Base-by-base conservation (phyloP, 2,797 vertebrate species). In the Alfaro cultratus region DNA sequence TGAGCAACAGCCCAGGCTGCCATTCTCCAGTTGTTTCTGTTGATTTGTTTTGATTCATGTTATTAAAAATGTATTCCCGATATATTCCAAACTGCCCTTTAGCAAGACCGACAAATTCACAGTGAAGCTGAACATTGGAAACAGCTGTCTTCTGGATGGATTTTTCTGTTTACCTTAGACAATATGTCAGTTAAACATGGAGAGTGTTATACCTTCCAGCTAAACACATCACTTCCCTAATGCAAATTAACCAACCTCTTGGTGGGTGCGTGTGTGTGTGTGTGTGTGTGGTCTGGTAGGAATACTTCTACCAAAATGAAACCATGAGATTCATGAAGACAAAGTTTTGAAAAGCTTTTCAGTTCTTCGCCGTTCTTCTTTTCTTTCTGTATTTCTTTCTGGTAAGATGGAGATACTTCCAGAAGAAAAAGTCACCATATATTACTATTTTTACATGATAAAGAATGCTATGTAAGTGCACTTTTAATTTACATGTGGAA, bases 171-270 rank as follows among this genome's bases (percentile, higher is more conserved):
- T 83, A 87, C 85, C 83, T 81, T 79, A 85, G 64, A 53, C 11
- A 6, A 72, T 36, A 74, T 86, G 84, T 85, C 87, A 80, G 87
- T 91, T 88, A 87, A 80, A 79, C 53, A 73, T 55, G 51, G 21
- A 51, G 29, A 86, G 73, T 51, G 57, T 87, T 88, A 83, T 77
- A 87, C 83, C 85, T 90, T 87, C 79, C 49, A 83, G 83, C 82
- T 85, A 89, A 89, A 83, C 82, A 57, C 74, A 73, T 43, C 12
- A 81, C 86, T 91, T 91, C 84, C 84, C 79, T 76, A 83, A 89
- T 90, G 87, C 85, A 92, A 90, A 92, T 80, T 43, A 7, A 68
- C 45, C 8, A 72, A 70, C 73, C 47, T 75, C 73, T 39, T 55
- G 39, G 80, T 76, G 34, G 36, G 46, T 51, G 67, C 4, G 80